Evolutionary conservation across 2,888 invertebrate genomes (phyloP), one percentile per base, ranked within the genome.

Genomic region (Troides oblongomaculatus): DNA sequence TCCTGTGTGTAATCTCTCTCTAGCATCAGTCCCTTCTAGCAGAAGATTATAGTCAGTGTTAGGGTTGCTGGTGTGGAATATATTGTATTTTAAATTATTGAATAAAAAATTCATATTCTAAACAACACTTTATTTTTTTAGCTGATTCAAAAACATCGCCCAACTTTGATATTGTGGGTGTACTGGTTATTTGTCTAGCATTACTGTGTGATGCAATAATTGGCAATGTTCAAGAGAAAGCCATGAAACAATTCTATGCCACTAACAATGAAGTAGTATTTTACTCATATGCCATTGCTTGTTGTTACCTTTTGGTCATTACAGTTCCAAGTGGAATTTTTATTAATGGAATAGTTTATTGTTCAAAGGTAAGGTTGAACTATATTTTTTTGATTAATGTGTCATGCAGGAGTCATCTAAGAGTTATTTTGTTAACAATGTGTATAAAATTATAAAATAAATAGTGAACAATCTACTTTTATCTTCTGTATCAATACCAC

Each of bases 141-240:
- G 96, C 96, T 65, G 96, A 96, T 80, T 96, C 96, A 4, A 93
- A 95, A 81, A 93, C 95, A 10, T 95, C 95, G 8, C 96, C 96
- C n/a, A 95, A 95, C 79, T 96, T 96, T 75, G 93, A 96, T 79
- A 83, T 93, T 0, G 81, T 94, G 25, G 97, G 97, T 0, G 94
- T 97, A 0, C 81, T 94, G 0, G 95, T 97, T 90, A 97, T 97
- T 76, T 96, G 96, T 0, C 92, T 96, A 77, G 99, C 99, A 0
- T 87, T 99, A 65, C 88, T 98, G 4, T 99, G 98, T 80, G 99
- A 99, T 89, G 99, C 99, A 0, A 94, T 97, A 14, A 99, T 99
- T 74, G 99, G 99, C 25, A 99, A 99, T 89, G 96, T 99, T 0
- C 99, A 99, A 88, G 99, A 99, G 85, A 98, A 98, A 84, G 96